Percentiles rank a stretch among this genome's conserved stretches.
Conservation (phyloP, 1,140 invertebrate species). For the Agraylea sexmaculata region DNA sequence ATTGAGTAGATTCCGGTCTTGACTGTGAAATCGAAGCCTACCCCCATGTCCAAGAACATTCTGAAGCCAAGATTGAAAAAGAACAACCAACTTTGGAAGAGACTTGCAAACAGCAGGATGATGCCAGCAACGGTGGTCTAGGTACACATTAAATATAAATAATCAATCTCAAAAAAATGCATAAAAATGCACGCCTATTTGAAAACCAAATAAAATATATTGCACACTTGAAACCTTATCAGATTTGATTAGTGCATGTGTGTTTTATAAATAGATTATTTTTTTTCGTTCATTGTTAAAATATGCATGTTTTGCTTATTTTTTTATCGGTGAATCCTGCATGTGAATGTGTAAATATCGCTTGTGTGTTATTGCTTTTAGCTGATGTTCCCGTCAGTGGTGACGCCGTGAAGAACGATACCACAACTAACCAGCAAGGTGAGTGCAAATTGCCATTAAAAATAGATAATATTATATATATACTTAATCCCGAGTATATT, state of each 20-base stretch:
- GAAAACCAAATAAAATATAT: too few relatives aligned
- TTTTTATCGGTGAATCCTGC: conserved; percentile 6
- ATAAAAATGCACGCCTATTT: conserved; percentile 9
- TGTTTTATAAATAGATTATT: background rate
- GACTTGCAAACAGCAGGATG: conserved; percentile 36
- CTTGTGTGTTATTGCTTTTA: conserved; percentile 12
- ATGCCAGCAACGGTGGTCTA: conserved; percentile 33
- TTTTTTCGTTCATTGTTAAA: background rate
- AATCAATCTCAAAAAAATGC: conserved; percentile 8
- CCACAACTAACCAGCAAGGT: background rate
- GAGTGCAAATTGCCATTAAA: background rate
- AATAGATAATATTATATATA: conserved; percentile 5
- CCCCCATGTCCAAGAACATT: conserved; percentile 39
- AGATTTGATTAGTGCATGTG: too few relatives aligned
- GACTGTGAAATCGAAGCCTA: conserved; percentile 47
- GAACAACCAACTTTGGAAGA: conserved; percentile 31
- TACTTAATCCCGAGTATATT: background rate
- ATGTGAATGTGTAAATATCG: conserved; percentile 2
- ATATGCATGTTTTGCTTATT: conserved; percentile 8
- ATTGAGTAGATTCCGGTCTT: conserved; percentile 42
- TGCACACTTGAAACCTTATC: too few relatives aligned
- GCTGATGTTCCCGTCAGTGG: conserved; percentile 16
- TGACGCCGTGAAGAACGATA: conserved; percentile 5
- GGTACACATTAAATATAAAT: too few relatives aligned
- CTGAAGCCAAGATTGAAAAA: conserved; percentile 37